phyloP scores from a whole-genome alignment of 2,797 vertebrate genomes.

The Propithecus perrieri region DNA sequence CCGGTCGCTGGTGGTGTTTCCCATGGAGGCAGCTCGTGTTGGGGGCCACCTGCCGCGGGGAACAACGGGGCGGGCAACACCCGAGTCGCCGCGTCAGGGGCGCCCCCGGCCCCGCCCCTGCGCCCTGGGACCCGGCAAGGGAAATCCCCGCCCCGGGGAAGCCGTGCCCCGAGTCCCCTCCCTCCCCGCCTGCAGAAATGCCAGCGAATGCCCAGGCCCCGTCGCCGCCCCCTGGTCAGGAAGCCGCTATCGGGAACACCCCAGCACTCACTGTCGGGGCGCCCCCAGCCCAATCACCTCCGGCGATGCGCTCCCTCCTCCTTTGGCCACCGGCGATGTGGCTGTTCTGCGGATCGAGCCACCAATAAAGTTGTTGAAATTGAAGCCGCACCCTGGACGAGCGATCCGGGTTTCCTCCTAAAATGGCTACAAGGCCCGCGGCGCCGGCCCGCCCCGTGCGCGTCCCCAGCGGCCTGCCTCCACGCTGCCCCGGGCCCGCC shows the following conservation, averaged over 20 bases:
- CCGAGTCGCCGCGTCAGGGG: conserved; percentile 37
- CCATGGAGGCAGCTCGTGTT: conserved; percentile 86
- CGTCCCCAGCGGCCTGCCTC: neutral
- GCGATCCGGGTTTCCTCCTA: conserved; percentile 53
- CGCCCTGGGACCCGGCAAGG: neutral
- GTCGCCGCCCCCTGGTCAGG: fast-evolving
- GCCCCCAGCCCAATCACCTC: conserved; percentile 18
- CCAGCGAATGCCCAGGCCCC: neutral
- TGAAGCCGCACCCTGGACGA: neutral
- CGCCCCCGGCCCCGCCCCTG: conserved; percentile 42
- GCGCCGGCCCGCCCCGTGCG: neutral
- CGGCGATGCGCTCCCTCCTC: neutral
- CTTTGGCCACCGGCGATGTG: neutral
- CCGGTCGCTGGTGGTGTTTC: conserved; percentile 94
- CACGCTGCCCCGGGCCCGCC: neutral
- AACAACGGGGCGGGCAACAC: neutral
- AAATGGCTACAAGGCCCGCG: conserved; percentile 58
- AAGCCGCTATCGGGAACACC: neutral
- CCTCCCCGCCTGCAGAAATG: neutral
- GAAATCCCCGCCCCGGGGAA: conserved; percentile 57
- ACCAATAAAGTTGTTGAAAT: conserved; percentile 74
- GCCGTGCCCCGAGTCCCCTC: neutral
- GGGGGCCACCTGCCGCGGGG: conserved; percentile 41
- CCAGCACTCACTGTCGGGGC: neutral
- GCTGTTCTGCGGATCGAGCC: neutral